Evolutionary conservation across 2,113 vertebrate species (phyloP), one percentile per base, ranked within the genome.

Genomic region (Gadus chalcogrammus): DNA sequence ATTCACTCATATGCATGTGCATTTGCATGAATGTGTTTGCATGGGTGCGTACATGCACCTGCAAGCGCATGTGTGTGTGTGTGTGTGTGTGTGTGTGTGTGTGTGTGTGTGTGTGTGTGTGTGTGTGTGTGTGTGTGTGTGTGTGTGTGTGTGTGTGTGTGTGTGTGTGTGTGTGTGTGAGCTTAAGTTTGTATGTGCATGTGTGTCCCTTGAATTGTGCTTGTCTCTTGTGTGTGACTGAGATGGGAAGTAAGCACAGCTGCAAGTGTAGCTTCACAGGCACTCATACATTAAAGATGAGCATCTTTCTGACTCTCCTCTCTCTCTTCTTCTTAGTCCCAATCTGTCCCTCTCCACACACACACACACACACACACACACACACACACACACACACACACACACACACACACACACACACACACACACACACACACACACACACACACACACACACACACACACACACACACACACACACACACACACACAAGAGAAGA

Each of bases 251-350:
- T 78, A 79, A 85, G 69, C 84, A 76, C 84, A 88, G 86, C 86
- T 88, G 86, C 82, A 83, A 86, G 75, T 77, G 84, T 81, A 82
- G 82, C 79, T 84, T 78, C 78, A 84, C 82, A 85, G 84, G 86
- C 80, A 74, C 75, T 86, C 85, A 85, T 86, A 59, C 82, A 86
- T 86, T 75, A 86, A 87, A 88, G 74, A 88, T 83, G 75, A 87
- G 79, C 17, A 31, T 35, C 68, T 42, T 55, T 52, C 66, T 53
- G 20, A 38, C 65, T 27, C 65, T 67, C 38, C 24, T 24, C 17
- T 35, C 28, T 17, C 62, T 17, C 63, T 16, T 31, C 16, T 24
- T 64, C 27, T 31, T 13, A 7, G 5, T 5, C 8, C 38, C 17
- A 12, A 2, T 20, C 38, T 20, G 38, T 27, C 65, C 3, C 42